Evolutionary conservation across 2,888 invertebrate genomes (phyloP), one percentile per base, ranked within the genome.

Genomic region (Drosophila limbata): DNA sequence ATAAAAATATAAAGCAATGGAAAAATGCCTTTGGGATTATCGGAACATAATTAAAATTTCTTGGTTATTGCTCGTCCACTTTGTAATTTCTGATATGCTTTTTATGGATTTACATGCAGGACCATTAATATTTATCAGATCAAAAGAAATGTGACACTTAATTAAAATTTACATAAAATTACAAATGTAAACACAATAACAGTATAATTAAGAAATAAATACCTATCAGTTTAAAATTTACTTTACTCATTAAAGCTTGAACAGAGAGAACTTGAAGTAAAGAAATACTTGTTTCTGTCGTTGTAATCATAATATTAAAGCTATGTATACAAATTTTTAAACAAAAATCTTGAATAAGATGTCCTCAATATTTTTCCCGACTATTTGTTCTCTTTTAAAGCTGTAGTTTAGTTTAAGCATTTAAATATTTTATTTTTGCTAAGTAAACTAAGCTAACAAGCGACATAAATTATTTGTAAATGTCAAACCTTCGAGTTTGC

Each of bases 41-140:
- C 42, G 50, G 11, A 60, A 66, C 21, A 51, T 69, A 75, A 77
- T 76, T 79, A 79, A 60, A 74, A 62, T 44, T 21, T 51, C 39
- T 47, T 42, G 45, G 33, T 39, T 78, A 61, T 73, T 59, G 53
- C 56, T 39, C 40, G 33, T 40, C 33, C 62, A 19, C 45, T 50
- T 42, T 44, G 44, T n/a, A 45, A 28, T 35, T 17, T 53, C 17
- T 44, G 15, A 33, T 25, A 25, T 37, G 13, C 33, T 44, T n/a
- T 44, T 45, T 45, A 31, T 21, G 44, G 15, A 31, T 25, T 40
- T 25, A 31, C 42, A 60, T 60, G 21, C 31, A 10, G 15, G 13
- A 11, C 10, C 11, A 55, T 62, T 21, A 56, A 57, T 50, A 35
- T 57, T 57, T 15, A 64, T 42, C n/a, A 11, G 42, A 35, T 15